Evolutionary conservation across 2,888 invertebrate genomes (phyloP).

Genomic region (Beris morrisii): DNA sequence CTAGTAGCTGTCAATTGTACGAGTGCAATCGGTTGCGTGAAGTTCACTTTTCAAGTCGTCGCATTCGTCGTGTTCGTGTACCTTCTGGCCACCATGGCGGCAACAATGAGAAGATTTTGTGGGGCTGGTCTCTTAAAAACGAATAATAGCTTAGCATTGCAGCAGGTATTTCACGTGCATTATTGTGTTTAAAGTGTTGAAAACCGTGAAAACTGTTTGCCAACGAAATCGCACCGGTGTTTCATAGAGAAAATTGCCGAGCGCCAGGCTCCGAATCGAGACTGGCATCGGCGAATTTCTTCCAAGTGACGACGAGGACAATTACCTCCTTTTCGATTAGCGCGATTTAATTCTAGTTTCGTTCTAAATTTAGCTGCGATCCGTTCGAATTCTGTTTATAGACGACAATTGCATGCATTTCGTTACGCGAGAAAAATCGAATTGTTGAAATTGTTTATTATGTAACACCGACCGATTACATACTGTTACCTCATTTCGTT

Average conservation of each 20-base stretch:
- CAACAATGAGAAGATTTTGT: constrained; percentile 83
- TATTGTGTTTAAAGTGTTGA: constrained; percentile 33
- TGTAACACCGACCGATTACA: constrained; percentile 46
- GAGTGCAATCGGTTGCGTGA: constrained; percentile 17
- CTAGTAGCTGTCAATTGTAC: constrained; percentile 22
- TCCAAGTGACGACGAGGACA: neutral
- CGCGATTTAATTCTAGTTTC: too few relatives aligned
- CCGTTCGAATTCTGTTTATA: constrained; percentile 8
- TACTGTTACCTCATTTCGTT: constrained; percentile 52
- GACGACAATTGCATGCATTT: neutral
- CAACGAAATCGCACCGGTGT: neutral
- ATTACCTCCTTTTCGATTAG: too few relatives aligned
- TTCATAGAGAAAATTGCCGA: constrained; percentile 18
- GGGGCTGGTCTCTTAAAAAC: constrained; percentile 81
- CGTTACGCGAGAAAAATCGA: neutral
- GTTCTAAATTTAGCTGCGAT: constrained; percentile 15
- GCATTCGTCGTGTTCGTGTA: constrained; percentile 29
- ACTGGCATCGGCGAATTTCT: constrained; percentile 6
- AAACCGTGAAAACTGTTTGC: neutral
- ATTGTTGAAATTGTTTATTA: constrained; percentile 43
- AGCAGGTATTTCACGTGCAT: constrained; percentile 62
- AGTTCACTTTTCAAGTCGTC: constrained; percentile 19
- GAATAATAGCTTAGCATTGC: constrained; percentile 65
- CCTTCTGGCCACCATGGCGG: constrained; percentile 74
- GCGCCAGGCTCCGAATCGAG: neutral